Conservation (phyloP, 2,113 vertebrate genomes). For the Eulemur macaco region DNA sequence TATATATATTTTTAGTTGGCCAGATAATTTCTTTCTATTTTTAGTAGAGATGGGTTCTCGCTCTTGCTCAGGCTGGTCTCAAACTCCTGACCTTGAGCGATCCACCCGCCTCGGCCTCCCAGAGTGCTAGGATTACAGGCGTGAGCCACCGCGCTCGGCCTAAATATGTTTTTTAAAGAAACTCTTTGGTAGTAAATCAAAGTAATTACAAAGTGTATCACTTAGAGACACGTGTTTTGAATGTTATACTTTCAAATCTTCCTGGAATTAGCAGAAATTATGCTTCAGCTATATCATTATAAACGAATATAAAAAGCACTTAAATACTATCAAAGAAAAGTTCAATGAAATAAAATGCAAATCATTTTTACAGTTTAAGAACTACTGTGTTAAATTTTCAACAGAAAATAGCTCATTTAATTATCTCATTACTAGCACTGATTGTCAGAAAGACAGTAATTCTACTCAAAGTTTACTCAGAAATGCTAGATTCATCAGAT, state of each 20-base stretch:
- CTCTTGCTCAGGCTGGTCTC: too few species aligned
- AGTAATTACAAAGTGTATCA: neutral
- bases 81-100: too few species aligned
- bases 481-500: neutral
- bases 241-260: slow-evolving; percentile 15
- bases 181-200: neutral
- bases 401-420: slow-evolving; percentile 20
- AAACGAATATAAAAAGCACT: slow-evolving; percentile 31
- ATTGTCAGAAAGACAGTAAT: slow-evolving; percentile 1
- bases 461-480: slow-evolving; percentile 35
- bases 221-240: slow-evolving; percentile 2
- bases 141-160: too few species aligned
- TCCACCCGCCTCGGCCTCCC: too few species aligned
- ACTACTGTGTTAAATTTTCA: slow-evolving; percentile 8
- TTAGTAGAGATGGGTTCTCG: too few species aligned
- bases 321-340: slow-evolving; percentile 17
- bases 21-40: too few species aligned
- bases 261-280: neutral
- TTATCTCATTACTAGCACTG: neutral
- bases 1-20: too few species aligned
- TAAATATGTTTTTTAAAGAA: neutral
- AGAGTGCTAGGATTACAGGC: too few species aligned
- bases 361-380: slow-evolving; percentile 39
- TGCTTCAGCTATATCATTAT: neutral
- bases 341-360: slow-evolving; percentile 49